Base-by-base conservation (phyloP, 2,888 invertebrate species). In the Nomada ferruginata region DNA sequence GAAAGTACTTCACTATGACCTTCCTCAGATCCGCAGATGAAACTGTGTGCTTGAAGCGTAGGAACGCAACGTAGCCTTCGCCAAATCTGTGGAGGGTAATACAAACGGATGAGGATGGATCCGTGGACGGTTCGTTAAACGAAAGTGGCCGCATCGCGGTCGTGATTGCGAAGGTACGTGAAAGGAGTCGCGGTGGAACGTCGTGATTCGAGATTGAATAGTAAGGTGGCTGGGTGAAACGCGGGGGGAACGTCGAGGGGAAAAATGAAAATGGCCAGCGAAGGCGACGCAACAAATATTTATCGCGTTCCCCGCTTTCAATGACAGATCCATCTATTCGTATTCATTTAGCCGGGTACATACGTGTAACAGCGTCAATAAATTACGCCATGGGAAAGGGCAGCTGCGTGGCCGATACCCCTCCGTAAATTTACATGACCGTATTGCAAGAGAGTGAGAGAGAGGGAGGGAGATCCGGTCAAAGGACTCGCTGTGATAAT, bases 51-150 rank as follows among this genome's bases (percentile, higher is more conserved):
- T 89, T 89, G 83, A 94, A 92, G 76, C 94, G 93, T 79, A 94
- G 91, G 74, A 93, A 94, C 85, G 95, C 94, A 63, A 95, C 93
- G 93, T 95, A 95, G 7, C 95, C 95, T 78, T 95, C 95, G 86
- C 95, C 95, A 91, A 95, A 95, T 89, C 95, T 95, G 87, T 9
- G 2, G 61, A 23, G 20, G n/a, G 44, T 60, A 20, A 11, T 9
- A 10, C 18, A 3, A 36, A 47, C 15, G 9, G 18, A 52, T 2
- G 13, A 36, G 36, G 36, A 36, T 7, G 5, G 36, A 36, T 7
- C 36, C 36, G 36, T 36, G 36, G 36, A 36, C 36, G 29, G 29
- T 29, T 3, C 29, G 7, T 36, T 36, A 7, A 36, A 36, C 36
- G 36, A 36, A 36, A 36, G 36, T 7, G 36, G 5, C 7, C 29